Evolutionary conservation across 1,140 invertebrate species (phyloP).

Genomic region (Drosophila truncata): DNA sequence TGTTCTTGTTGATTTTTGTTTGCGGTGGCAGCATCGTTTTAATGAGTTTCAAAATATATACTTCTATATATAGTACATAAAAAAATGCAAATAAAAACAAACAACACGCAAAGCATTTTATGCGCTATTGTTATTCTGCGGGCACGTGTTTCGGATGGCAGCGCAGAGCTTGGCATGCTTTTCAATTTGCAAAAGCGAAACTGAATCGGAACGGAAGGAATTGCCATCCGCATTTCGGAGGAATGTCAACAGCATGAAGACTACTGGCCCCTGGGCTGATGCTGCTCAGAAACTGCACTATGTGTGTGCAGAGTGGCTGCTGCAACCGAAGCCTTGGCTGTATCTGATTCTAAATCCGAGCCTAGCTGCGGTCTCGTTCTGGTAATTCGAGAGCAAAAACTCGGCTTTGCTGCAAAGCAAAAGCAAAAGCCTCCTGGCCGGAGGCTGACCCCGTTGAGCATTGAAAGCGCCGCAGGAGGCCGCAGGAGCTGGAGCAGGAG

Average conservation of each 20-base stretch:
- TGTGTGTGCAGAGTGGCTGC: constrained; percentile 7
- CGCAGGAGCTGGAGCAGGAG: constrained; percentile 7
- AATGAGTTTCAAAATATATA: constrained; percentile 69
- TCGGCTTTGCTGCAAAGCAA: constrained; percentile 10
- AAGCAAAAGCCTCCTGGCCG: constrained; percentile 10
- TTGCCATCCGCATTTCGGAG: constrained; percentile 31
- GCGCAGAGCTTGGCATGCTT: constrained; percentile 24
- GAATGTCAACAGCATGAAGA: constrained; percentile 63
- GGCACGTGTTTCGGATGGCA: constrained; percentile 48
- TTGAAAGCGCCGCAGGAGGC: constrained; percentile 57
- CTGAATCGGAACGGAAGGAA: constrained; percentile 48
- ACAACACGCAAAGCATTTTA: constrained; percentile 45
- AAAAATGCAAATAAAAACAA: constrained; percentile 57
- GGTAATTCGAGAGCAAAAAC: constrained; percentile 60
- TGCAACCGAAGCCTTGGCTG: constrained; percentile 15
- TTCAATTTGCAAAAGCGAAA: constrained; percentile 62
- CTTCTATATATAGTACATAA: constrained; percentile 22
- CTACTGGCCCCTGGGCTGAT: constrained; percentile 1
- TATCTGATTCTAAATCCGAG: constrained; percentile 37
- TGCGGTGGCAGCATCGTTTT: constrained; percentile 47
- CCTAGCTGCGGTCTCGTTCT: constrained; percentile 32
- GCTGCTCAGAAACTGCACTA: constrained; percentile 8
- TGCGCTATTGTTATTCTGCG: constrained; percentile 50
- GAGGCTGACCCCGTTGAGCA: constrained; percentile 55
- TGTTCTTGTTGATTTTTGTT: constrained; percentile 6